These are phyloP conservation scores for Silurus glanis DNA, from an alignment of 2,113 vertebrate genomes.

Conservation along the genomic window DNA sequence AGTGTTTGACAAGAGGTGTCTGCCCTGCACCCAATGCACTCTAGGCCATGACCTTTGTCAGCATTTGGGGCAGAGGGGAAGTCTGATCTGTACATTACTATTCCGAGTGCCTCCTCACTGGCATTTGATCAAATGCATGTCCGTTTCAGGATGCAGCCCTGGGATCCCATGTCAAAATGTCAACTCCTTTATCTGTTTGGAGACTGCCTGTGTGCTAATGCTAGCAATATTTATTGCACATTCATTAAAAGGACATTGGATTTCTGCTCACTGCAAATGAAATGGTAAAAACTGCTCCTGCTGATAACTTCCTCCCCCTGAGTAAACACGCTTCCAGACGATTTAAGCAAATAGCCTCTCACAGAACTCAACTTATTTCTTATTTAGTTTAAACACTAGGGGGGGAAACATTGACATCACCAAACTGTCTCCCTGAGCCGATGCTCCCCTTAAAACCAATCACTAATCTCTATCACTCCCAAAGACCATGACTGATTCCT, in stretches of 20 bases:
- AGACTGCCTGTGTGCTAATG: constrained; percentile 42
- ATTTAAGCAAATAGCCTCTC: not conserved
- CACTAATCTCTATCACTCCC: not conserved
- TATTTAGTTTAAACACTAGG: constrained; percentile 42
- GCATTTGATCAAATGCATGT: constrained; percentile 56
- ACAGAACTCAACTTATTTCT: not conserved
- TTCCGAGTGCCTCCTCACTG: constrained; percentile 50
- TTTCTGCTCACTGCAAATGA: not conserved
- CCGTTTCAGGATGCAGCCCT: constrained; percentile 49
- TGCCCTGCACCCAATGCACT: constrained; percentile 41
- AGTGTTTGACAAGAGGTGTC: constrained; percentile 34
- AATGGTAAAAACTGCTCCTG: not conserved
- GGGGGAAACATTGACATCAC: constrained; percentile 13
- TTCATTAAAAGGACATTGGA: constrained; percentile 30
- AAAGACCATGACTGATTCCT: not conserved
- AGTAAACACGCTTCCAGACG: constrained; percentile 27
- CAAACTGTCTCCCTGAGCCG: constrained; percentile 21
- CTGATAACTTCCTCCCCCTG: not conserved
- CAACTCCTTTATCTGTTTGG: constrained; percentile 55
- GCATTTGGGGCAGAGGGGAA: constrained; percentile 44
- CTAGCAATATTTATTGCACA: constrained; percentile 43
- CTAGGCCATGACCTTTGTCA: constrained; percentile 50
- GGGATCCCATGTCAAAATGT: constrained; percentile 58
- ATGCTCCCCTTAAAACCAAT: not conserved
- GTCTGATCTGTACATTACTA: constrained; percentile 55